Evolutionary conservation across 2,888 invertebrate genomes (phyloP), one percentile per base, ranked within the genome.

Genomic region (Liopterus haemorrhoidalis): DNA sequence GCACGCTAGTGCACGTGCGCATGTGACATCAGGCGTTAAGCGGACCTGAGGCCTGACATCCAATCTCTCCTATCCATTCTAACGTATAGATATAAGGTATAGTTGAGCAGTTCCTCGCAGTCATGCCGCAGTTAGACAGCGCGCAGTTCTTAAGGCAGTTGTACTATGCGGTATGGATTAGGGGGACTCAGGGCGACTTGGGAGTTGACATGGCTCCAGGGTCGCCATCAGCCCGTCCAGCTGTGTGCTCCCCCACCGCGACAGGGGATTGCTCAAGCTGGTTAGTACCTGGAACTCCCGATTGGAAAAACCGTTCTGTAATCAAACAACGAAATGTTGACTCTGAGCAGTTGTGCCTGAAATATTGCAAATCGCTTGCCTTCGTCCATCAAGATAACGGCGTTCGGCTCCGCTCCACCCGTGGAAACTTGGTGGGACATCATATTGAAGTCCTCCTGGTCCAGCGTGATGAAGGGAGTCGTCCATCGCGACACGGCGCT

Each of bases 361-460:
- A 28, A 14, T 28, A 6, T 14, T 14, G 2, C 1, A 8, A 28
- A 28, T 14, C 12, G 19, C 36, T 14, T 24, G 39, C 45, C 45
- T 45, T 89, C 88, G 66, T 88, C 87, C 70, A 91, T 81, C 54
- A 88, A 73, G 59, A 82, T 78, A 41, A 82, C 82, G 50, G 84
- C 79, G 60, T 79, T 79, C 25, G 78, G 73, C 55, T 74, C 74
- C 54, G 71, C 65, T 60, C 68, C 73, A 37, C 78, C 71, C 32
- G 78, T 75, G 22, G 78, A 71, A 28, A 77, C 75, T 22, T 81
- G 76, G 60, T 75, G 86, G 39, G 91, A 84, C 73, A 91, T 90
- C 78, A 94, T 89, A 65, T 85, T 90, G 71, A 95, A 94, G 71
- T 95, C 94, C 65, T 94, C 94, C 65, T 68, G 67, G 52, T 95